Evolutionary conservation across 2,797 vertebrate species (phyloP), one percentile per base, ranked within the genome.

Genomic region (Eidolon dupreanum): DNA sequence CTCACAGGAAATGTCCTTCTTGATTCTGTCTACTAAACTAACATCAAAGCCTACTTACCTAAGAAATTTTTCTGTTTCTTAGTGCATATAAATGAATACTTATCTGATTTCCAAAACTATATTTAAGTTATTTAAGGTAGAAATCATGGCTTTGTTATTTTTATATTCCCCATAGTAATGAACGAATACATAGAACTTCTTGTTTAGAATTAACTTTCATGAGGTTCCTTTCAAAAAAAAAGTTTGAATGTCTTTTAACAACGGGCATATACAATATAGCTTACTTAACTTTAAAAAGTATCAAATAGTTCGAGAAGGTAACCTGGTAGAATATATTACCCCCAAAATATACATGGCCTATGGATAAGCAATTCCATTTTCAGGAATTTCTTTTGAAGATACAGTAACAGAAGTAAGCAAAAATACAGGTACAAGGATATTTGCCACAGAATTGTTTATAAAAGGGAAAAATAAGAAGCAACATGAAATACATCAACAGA

Each of bases 381-480:
- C n/a, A 95, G 83, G 43, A 26, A 68, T 46, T 36, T 51, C 10
- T 51, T 89, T 77, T 86, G 93, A 16, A 86, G 68, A 36, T n/a
- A 31, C 0, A 63, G 36, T 75, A 61, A 75, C 4, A 53, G 5
- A 75, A 46, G 3, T 8, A 71, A 66, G 55, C 61, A 71, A 84
- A 66, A 57, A 53, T 28, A 65, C 0, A 46, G 28, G n/a, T 11
- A 43, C n/a, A 63, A 33, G 15, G 28, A 36, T 71, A 51, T 49
- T 75, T 33, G 41, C n/a, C 36, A 73, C n/a, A 92, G 65, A n/a
- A 65, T 5, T 79, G 36, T 46, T 36, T 51, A 15, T 36, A 78
- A 49, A 1, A 90, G n/a, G 33, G 16, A 75, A 90, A 96, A 84
- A 66, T 87, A 49, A 68, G 51, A 96, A 92, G 46, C 36, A 74